These are phyloP conservation scores for Habrosyne pyritoides DNA, from an alignment of 2,888 invertebrate genomes.

Conservation along the genomic window DNA sequence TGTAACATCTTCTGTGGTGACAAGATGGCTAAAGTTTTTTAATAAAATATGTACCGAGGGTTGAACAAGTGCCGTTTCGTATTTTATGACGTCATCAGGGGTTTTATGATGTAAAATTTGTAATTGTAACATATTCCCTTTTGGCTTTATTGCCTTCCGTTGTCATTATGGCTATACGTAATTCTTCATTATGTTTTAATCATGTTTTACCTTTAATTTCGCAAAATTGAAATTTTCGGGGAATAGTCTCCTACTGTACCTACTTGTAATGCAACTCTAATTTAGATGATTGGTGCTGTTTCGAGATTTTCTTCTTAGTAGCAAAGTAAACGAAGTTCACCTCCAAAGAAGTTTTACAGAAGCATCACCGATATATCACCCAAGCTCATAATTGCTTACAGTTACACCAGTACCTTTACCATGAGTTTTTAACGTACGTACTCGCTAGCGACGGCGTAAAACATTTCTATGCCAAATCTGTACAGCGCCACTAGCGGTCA, in stretches of 20 bases:
- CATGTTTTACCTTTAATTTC: no score
- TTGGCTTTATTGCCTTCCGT: constrained; percentile 13
- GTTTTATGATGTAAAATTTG: constrained; percentile 50
- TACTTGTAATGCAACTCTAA: neutral
- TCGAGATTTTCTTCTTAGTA: neutral
- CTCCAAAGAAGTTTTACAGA: neutral
- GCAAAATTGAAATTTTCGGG: no score
- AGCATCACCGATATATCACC: neutral
- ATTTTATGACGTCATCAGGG: constrained; percentile 54
- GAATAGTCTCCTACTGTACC: no score
- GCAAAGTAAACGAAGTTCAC: neutral
- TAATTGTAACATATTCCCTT: constrained; percentile 5
- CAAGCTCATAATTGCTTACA: constrained; percentile 49
- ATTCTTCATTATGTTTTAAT: constrained; percentile 5
- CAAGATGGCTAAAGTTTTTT: constrained; percentile 68
- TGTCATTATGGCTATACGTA: neutral
- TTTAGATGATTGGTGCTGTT: neutral
- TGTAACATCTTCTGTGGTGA: constrained; percentile 55
- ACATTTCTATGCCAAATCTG: no score
- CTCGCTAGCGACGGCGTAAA: no score
- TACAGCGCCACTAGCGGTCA: no score
- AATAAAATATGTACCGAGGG: constrained; percentile 64
- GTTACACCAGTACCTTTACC: constrained; percentile 52
- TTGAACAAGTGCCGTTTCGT: constrained; percentile 37
- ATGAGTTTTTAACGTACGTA: no score